Evolutionary conservation across 2,797 vertebrate genomes (phyloP).

Genomic region (Scolopax bukidnonensis): DNA sequence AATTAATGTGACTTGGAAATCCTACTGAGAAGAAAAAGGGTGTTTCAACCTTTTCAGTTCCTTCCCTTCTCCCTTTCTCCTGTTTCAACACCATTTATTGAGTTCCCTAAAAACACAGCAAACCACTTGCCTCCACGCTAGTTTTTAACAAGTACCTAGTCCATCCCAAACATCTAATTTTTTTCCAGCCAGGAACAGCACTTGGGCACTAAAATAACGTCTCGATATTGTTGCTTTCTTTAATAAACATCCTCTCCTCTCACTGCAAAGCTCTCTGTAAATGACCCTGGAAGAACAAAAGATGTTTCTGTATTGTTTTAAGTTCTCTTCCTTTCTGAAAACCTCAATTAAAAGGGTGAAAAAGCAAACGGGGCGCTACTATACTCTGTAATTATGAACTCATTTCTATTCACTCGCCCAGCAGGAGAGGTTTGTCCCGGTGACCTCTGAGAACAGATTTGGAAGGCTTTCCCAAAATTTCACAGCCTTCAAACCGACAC

Average conservation of each 20-base stretch:
- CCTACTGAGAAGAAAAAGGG: neutral
- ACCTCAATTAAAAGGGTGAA: constrained; percentile 37
- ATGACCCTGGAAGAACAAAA: constrained; percentile 58
- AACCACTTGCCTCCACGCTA: neutral
- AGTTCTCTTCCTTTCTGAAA: constrained; percentile 57
- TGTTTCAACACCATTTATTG: neutral
- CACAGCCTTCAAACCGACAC: neutral
- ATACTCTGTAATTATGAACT: constrained; percentile 57
- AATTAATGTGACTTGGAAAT: constrained; percentile 6
- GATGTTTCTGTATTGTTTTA: constrained; percentile 62
- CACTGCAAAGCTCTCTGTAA: constrained; percentile 3
- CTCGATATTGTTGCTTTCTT: constrained; percentile 45
- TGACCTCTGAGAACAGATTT: constrained; percentile 46
- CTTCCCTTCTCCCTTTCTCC: neutral
- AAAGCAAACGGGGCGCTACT: constrained; percentile 20
- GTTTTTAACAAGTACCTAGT: neutral
- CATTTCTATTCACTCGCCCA: constrained; percentile 33
- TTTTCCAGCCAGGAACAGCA: neutral
- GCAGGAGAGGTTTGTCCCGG: constrained; percentile 34
- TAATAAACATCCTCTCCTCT: constrained; percentile 63
- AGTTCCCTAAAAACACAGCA: neutral
- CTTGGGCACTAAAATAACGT: neutral
- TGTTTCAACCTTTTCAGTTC: neutral
- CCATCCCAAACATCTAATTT: neutral
- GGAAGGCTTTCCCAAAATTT: constrained; percentile 34